Base-by-base conservation (phyloP, 2,113 vertebrate species). In the Patagioenas fasciata region DNA sequence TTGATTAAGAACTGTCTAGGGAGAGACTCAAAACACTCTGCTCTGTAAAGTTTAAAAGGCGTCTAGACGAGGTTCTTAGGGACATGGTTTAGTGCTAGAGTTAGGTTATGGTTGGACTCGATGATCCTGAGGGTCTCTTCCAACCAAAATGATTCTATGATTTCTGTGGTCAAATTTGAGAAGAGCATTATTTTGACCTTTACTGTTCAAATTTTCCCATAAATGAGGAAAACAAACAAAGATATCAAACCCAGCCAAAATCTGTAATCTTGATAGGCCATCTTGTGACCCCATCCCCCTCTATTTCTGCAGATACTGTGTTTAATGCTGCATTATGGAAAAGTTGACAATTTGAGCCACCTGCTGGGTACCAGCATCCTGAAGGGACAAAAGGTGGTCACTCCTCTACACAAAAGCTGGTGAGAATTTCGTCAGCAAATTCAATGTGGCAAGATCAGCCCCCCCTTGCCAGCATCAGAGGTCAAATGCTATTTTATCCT, bases 311-410 rank as follows among this genome's bases (percentile, higher is more conserved):
- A 93, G 80, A 79, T 77, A 67, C 56, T 77, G 83, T 85, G 51
- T 85, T 93, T 80, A 93, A 94, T 70, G 17, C 73, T 92, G 50
- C 83, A 61, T 85, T 89, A 87, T 69, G 83, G 62, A 97, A 96
- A 96, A 96, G 86, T 42, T 94, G 93, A 94, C 87, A 91, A 31
- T 58, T 81, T 67, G 51, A 95, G 82, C 70, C 85, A 96, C 91
- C 94, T 96, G 94, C 91, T 95, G 88, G 81, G 91, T 88, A 83
- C 85, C 73, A 79, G 11, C 61, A 91, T 89, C 85, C 93, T 61
- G 60, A 74, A 40, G 66, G 87, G 91, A 80, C 95, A 96, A 75
- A 94, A 78, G 51, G 67, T 86, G 85, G 69, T 90, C 84, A 75
- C n/a, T 73, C 10, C 28, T 91, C 53, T 18, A 57, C 62, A 75